These are phyloP conservation scores for Psittacula echo DNA, from an alignment of 2,797 vertebrate species.

Conservation along the genomic window DNA sequence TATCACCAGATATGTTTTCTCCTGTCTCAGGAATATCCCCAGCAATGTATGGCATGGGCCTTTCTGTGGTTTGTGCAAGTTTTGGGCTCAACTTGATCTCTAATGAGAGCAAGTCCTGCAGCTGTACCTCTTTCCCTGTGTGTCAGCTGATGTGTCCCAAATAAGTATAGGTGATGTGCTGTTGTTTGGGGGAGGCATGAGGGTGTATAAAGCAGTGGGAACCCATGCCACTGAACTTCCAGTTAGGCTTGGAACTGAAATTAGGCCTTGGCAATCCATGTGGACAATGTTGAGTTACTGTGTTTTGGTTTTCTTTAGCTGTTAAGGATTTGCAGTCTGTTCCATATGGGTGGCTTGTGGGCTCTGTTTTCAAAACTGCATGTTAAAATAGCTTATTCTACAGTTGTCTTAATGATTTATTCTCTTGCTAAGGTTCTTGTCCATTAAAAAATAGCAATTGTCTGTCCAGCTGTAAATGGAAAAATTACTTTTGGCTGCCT, in stretches of 20 bases:
- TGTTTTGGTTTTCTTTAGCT: neutral
- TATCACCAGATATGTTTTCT: rapidly evolving
- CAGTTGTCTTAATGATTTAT: neutral
- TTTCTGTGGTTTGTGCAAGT: neutral
- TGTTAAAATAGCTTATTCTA: neutral
- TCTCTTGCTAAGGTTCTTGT: neutral
- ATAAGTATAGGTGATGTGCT: neutral
- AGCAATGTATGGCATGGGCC: neutral
- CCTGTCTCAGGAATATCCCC: neutral
- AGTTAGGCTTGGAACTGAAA: neutral
- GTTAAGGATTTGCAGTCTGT: neutral
- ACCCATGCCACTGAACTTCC: neutral
- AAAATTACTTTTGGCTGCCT: neutral
- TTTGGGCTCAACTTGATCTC: neutral
- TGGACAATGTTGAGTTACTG: neutral
- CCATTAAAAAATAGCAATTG: neutral
- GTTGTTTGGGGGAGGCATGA: neutral
- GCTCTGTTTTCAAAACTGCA: neutral
- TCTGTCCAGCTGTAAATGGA: neutral
- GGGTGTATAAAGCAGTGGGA: neutral
- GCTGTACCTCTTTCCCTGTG: neutral
- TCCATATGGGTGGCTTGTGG: neutral
- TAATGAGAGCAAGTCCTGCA: neutral
- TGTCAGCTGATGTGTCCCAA: neutral
- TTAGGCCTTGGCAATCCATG: neutral